Evolutionary conservation across 2,888 invertebrate species (phyloP).

Genomic region (Synanthedon vespiformis): DNA sequence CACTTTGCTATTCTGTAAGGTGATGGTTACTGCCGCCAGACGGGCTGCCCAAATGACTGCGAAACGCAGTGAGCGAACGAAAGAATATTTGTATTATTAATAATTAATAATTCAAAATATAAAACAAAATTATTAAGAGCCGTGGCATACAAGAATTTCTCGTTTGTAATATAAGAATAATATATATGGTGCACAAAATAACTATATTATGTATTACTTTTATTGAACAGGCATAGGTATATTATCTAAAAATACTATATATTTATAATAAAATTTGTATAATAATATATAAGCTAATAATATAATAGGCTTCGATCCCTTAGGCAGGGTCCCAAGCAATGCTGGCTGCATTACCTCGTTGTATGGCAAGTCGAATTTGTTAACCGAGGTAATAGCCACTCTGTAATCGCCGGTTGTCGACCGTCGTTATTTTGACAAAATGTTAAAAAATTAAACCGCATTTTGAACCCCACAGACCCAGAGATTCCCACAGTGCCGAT

Average conservation of each 20-base stretch:
- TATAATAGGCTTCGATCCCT: neutral
- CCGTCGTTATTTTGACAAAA: neutral
- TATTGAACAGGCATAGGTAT: neutral
- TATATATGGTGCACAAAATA: too few relatives aligned
- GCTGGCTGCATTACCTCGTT: too few relatives aligned
- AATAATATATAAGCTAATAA: neutral
- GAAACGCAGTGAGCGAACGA: too few relatives aligned
- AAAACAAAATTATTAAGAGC: too few relatives aligned
- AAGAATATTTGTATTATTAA: too few relatives aligned
- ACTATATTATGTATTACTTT: too few relatives aligned
- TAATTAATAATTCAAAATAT: too few relatives aligned
- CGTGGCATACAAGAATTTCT: too few relatives aligned
- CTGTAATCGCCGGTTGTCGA: neutral
- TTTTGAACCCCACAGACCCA: neutral
- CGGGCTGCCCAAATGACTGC: too few relatives aligned
- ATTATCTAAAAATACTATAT: neutral
- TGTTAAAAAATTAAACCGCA: neutral
- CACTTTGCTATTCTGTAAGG: too few relatives aligned
- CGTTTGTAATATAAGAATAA: too few relatives aligned
- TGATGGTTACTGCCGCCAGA: too few relatives aligned
- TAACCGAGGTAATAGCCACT: neutral
- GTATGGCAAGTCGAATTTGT: neutral
- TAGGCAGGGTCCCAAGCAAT: neutral
- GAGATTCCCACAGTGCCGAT: neutral
- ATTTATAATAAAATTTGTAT: neutral